Conservation (phyloP, 2,797 vertebrate genomes). For the Brotogeris chrysoptera region DNA sequence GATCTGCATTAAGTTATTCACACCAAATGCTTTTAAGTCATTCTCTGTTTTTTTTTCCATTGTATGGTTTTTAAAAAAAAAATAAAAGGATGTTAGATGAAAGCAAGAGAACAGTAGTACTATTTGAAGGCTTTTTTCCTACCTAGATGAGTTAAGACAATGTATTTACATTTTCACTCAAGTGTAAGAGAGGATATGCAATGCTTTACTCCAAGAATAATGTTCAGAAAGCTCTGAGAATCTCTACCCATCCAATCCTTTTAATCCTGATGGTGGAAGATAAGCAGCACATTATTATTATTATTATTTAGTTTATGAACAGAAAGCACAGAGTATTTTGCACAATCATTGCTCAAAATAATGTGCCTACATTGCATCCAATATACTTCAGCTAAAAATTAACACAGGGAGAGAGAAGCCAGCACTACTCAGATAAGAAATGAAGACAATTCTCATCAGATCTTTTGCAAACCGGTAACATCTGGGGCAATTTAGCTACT, state of each 20-base stretch:
- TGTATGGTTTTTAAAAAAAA: neutral
- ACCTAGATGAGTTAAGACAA: neutral
- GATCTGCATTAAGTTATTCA: constrained; percentile 29
- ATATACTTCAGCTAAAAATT: neutral
- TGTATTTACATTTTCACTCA: neutral
- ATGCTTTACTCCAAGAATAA: neutral
- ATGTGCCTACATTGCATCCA: neutral
- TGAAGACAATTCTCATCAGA: neutral
- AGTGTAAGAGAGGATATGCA: neutral
- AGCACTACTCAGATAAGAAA: neutral
- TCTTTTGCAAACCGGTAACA: neutral
- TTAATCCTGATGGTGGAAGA: neutral
- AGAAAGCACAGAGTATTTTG: neutral
- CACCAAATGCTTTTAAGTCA: constrained; percentile 22
- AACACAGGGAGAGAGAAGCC: neutral
- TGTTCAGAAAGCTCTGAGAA: neutral
- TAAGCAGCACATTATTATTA: neutral
- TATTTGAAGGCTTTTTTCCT: neutral
- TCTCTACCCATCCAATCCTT: neutral
- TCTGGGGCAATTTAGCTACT: neutral
- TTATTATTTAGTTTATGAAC: neutral
- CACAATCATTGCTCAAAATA: neutral
- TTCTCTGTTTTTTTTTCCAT: neutral
- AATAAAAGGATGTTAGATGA: neutral
- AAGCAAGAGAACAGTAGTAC: neutral